Conservation (phyloP, 2,797 vertebrate species). For the Nannoperca australis region DNA sequence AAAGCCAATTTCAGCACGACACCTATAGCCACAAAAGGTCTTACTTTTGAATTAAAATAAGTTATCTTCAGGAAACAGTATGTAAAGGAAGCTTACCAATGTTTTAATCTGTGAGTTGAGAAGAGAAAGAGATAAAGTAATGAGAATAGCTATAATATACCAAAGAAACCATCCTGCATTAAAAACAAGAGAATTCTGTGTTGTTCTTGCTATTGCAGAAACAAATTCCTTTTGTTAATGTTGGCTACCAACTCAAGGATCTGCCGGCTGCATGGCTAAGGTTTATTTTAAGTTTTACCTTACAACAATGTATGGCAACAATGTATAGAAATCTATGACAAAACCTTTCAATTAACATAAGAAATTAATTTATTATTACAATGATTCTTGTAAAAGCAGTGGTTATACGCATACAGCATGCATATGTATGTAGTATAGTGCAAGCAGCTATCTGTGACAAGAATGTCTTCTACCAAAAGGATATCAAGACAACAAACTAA, state of each 20-base stretch:
- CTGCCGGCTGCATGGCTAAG: background rate
- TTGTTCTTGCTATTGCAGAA: background rate
- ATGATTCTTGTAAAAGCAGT: background rate
- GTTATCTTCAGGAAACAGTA: constrained; percentile 4
- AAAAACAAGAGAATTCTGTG: background rate
- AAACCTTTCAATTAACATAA: background rate
- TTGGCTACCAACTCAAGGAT: background rate
- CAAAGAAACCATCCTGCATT: background rate
- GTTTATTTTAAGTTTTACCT: background rate
- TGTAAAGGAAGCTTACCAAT: background rate
- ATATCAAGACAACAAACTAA: background rate
- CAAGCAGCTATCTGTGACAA: background rate
- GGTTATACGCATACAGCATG: background rate
- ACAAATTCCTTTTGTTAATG: background rate
- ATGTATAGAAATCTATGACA: background rate
- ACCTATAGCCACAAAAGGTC: background rate
- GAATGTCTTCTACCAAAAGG: background rate
- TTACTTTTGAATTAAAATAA: background rate
- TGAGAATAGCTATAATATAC: background rate
- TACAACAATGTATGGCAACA: background rate
- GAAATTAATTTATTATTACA: background rate
- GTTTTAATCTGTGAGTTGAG: constrained; percentile 1
- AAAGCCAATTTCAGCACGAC: constrained; percentile 7
- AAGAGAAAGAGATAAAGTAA: background rate
- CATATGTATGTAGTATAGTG: background rate